Percentiles rank a stretch among this genome's conserved stretches.
Conservation (phyloP, 1,140 invertebrate genomes). For the Potamilus streckersoni region DNA sequence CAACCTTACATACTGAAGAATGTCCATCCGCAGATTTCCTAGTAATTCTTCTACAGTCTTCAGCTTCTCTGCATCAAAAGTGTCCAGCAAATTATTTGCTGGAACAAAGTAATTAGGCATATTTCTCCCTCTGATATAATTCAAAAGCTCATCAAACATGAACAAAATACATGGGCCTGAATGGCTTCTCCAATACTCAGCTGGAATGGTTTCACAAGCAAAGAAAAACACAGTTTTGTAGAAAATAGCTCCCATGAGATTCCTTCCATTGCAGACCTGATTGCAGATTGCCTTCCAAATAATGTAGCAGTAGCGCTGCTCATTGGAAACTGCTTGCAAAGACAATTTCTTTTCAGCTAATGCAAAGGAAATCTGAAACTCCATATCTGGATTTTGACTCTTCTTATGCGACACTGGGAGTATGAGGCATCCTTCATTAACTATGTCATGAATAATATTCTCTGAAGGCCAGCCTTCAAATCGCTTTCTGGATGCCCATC, state of each 20-base stretch:
- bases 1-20: slow-evolving; percentile 3
- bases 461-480: slow-evolving; percentile 9
- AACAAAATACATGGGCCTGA: slow-evolving; percentile 6
- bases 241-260: neutral
- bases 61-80: slow-evolving; percentile 1
- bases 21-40: neutral
- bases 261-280: neutral
- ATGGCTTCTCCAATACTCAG: slow-evolving; percentile 10
- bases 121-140: neutral
- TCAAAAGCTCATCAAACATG: slow-evolving; percentile 12
- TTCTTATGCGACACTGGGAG: slow-evolving; percentile 3
- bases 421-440: slow-evolving; percentile 3
- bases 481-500: slow-evolving; percentile 9
- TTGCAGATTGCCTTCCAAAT: slow-evolving; percentile 4
- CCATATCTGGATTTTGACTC: slow-evolving; percentile 3
- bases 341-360: slow-evolving; percentile 9
- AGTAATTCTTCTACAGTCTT: slow-evolving; percentile 2
- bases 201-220: slow-evolving; percentile 18
- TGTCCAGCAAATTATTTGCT: slow-evolving; percentile 16
- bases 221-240: slow-evolving; percentile 14
- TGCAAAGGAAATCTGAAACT: slow-evolving; percentile 21
- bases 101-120: slow-evolving; percentile 20
- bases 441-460: neutral
- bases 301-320: slow-evolving; percentile 21
- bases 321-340: neutral